Evolutionary conservation across 2,113 vertebrate species (phyloP).

Genomic region (Pagrus major): DNA sequence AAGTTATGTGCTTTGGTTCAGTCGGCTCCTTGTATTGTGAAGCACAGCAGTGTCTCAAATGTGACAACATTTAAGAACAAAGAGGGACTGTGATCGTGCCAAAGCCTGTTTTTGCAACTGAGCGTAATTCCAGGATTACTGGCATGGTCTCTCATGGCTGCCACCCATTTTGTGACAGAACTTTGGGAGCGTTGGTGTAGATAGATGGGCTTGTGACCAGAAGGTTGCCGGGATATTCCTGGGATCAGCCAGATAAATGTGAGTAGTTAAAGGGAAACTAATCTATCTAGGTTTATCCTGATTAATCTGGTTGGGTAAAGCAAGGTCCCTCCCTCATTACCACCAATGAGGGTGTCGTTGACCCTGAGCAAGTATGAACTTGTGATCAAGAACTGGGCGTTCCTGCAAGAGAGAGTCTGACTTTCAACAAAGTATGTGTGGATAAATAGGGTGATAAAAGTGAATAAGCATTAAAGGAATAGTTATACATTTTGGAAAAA

Average conservation of each 20-base stretch:
- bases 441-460: not conserved
- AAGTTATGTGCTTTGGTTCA: not conserved
- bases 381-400: no score
- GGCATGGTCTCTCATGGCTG: not conserved
- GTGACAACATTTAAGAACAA: not conserved
- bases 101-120: not conserved
- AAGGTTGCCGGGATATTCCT: not conserved
- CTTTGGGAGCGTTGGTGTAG: not conserved
- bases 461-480: not conserved
- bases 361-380: not conserved
- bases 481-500: not conserved
- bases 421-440: no score
- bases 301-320: not conserved
- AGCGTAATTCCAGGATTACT: not conserved
- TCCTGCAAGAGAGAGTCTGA: not conserved
- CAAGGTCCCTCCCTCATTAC: not conserved
- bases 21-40: not conserved
- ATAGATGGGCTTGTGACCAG: not conserved
- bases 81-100: not conserved
- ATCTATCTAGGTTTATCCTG: not conserved
- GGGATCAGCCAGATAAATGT: not conserved
- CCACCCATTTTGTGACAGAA: not conserved
- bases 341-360: not conserved
- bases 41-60: not conserved
- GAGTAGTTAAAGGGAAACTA: not conserved